Percentiles rank a stretch among this genome's conserved stretches.
These are phyloP conservation scores for Condylura cristata DNA, from an alignment of 2,113 vertebrate species.

Conservation along the genomic window DNA sequence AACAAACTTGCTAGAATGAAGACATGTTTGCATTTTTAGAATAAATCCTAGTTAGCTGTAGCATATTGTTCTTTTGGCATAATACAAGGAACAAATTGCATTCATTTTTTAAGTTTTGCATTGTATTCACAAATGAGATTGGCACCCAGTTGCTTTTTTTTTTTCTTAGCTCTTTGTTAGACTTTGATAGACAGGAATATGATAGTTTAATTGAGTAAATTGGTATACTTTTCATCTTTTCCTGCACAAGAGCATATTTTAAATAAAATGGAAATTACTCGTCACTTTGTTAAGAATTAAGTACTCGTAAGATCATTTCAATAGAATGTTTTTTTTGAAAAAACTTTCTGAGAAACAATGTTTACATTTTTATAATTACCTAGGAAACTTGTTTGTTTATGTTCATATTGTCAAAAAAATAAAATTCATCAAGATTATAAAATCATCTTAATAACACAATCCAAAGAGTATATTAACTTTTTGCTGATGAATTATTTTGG, in stretches of 20 bases:
- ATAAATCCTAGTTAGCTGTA: background rate
- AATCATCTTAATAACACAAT: background rate
- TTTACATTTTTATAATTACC: background rate
- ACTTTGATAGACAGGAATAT: background rate
- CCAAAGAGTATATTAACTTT: background rate
- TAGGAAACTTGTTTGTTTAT: background rate
- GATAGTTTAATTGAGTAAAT: background rate
- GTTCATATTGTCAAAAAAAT: background rate
- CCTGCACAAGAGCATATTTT: background rate
- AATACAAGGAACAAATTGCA: background rate
- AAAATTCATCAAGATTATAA: background rate
- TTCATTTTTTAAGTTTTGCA: background rate
- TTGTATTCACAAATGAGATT: background rate
- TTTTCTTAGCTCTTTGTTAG: background rate
- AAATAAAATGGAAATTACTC: background rate
- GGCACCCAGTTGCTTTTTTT: background rate
- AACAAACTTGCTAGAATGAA: constrained; percentile 1
- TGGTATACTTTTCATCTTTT: background rate
- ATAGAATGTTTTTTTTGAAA: background rate
- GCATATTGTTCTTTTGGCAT: background rate
- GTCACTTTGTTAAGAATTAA: background rate
- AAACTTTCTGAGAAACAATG: background rate
- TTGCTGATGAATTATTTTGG: background rate
- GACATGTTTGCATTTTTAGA: background rate
- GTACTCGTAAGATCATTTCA: background rate